phyloP scores from a whole-genome alignment of 2,113 vertebrate species.

The Gasterosteus nipponicus region DNA sequence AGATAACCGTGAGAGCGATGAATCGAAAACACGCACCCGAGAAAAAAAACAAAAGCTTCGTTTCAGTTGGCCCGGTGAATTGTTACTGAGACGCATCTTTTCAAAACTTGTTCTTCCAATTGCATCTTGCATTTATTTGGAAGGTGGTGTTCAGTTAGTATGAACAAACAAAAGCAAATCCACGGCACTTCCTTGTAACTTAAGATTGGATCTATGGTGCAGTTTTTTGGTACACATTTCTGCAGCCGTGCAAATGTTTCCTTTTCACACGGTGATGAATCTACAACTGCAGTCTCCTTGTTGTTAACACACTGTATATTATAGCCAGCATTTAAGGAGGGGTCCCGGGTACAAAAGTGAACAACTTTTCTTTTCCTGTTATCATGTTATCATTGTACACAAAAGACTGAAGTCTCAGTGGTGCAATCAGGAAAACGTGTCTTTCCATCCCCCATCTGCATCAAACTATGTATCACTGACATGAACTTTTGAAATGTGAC shows the following conservation, averaged over 20 bases:
- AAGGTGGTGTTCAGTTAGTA: neutral
- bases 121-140: neutral
- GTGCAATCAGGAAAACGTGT: neutral
- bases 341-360: neutral
- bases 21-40: neutral
- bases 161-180: neutral
- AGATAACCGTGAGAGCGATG: constrained; percentile 24
- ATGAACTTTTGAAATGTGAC: constrained; percentile 21
- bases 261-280: neutral
- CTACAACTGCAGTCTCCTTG: neutral
- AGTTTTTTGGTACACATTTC: neutral
- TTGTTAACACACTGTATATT: neutral
- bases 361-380: neutral
- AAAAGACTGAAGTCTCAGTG: neutral
- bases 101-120: constrained; percentile 51
- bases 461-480: neutral
- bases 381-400: neutral
- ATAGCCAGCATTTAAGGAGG: no score
- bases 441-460: neutral
- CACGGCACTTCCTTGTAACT: neutral
- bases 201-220: neutral
- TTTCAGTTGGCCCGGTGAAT: constrained; percentile 14
- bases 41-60: constrained; percentile 8
- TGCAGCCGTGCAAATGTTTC: neutral
- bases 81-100: neutral